Base-by-base conservation (phyloP, 2,113 vertebrate species). In the Elgaria multicarinata region DNA sequence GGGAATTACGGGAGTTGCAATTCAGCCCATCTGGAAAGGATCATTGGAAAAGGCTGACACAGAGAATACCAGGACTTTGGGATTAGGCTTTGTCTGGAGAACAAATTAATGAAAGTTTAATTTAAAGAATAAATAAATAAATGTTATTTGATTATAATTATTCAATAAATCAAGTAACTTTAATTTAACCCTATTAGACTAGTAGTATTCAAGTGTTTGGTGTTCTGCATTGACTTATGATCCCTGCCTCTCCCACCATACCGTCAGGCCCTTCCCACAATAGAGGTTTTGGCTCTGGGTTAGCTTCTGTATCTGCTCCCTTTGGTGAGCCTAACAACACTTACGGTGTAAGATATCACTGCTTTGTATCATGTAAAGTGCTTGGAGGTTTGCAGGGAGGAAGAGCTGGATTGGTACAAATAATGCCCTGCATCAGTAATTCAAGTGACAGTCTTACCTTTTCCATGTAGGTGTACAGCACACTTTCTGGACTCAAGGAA, bases 381-480 rank as follows among this genome's bases (percentile, higher is more conserved):
- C 33, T 89, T 75, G 76, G 55, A 75, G 55, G 46, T 71, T 80
- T 6, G 36, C 24, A 55, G 42, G 1, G 46, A 3, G 12, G n/a
- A 53, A 71, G 26, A 33, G 62, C 8, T 12, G 16, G 39, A 22
- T 44, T 46, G 64, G 36, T 62, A 46, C 39, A 83, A 44, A 55
- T 36, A 64, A 46, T 36, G 24, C 78, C 39, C 5, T 64, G 42
- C 39, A 33, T 64, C 13, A 26, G 18, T 46, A 66, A n/a, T 87
- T 44, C 28, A 87, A 62, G 64, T 26, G 16, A 31, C 69, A 86
- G 83, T 7, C 20, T 91, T 82, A 98, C 97, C 97, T 98, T 97
- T 89, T 97, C 96, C 92, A 98, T 91, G 83, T 97, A 98, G 75
- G 96, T 90, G 89, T 97, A 97, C 36, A 98, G 95, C 74, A 98